A percentile compares a stretch with the other conserved stretches of the same genome.
phyloP scores from a whole-genome alignment of 2,113 vertebrate genomes.

The Ornithorhynchus anatinus region DNA sequence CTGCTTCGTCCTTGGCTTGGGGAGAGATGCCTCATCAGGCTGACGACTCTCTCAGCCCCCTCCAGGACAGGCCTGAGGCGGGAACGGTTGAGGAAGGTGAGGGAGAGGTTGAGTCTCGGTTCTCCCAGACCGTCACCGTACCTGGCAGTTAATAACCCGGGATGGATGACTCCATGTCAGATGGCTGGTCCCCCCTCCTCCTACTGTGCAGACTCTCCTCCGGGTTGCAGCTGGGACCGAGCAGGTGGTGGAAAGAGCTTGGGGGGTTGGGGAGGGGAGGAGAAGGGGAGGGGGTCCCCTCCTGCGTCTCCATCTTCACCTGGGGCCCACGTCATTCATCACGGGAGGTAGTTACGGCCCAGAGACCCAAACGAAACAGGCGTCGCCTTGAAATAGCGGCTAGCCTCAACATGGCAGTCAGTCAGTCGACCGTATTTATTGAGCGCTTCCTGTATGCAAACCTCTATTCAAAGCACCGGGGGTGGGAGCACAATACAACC shows the following conservation, averaged over 20 bases:
- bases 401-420: too few species aligned
- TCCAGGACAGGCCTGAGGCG: neutral
- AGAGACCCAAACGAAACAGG: neutral
- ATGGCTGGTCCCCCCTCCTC: neutral
- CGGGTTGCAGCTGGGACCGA: constrained; percentile 30
- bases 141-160: constrained; percentile 33
- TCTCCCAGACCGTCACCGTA: neutral
- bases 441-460: too few species aligned
- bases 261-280: too few species aligned
- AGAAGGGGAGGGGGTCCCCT: too few species aligned
- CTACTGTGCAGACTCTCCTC: neutral
- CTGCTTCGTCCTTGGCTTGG: too few species aligned
- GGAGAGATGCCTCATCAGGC: neutral
- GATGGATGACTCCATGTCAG: constrained; percentile 29
- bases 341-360: neutral
- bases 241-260: constrained; percentile 35
- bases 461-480: too few species aligned
- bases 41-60: neutral
- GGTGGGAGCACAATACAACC: too few species aligned
- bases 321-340: neutral
- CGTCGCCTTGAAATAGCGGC: neutral
- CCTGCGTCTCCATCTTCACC: neutral
- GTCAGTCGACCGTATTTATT: too few species aligned
- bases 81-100: neutral
- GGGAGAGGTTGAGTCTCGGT: neutral